Evolutionary conservation across 2,888 invertebrate genomes (phyloP).

Genomic region (Laspeyria flexula): DNA sequence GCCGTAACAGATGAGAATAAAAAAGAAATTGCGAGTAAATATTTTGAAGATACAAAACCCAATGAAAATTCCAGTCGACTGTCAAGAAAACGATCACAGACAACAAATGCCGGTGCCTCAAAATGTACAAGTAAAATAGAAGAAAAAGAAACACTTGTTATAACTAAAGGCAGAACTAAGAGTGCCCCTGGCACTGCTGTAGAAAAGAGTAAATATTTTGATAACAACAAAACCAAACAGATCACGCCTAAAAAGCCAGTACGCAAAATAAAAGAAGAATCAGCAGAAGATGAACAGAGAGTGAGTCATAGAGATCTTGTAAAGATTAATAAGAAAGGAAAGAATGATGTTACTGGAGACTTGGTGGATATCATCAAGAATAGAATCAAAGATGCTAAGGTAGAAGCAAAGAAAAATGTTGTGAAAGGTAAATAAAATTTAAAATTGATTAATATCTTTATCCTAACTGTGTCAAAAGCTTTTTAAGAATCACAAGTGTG

Average conservation of each 20-base stretch:
- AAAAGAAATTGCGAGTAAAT: slow-evolving; percentile 59
- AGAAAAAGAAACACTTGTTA: slow-evolving; percentile 22
- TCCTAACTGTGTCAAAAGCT: no score
- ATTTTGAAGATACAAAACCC: slow-evolving; percentile 52
- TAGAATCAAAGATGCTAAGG: slow-evolving; percentile 78
- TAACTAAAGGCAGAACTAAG: slow-evolving; percentile 58
- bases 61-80: slow-evolving; percentile 19
- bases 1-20: slow-evolving; percentile 53
- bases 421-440: slow-evolving; percentile 61
- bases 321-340: slow-evolving; percentile 48
- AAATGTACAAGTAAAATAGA: slow-evolving; percentile 12
- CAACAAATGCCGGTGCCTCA: slow-evolving; percentile 37
- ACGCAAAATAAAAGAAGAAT: slow-evolving; percentile 53
- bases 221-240: slow-evolving; percentile 40
- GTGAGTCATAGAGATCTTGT: slow-evolving; percentile 73
- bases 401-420: slow-evolving; percentile 58
- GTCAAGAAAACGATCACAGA: slow-evolving; percentile 52
- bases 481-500: no score
- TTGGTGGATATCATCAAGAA: slow-evolving; percentile 83
- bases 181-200: slow-evolving; percentile 59
- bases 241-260: slow-evolving; percentile 42
- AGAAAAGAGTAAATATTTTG: slow-evolving; percentile 73
- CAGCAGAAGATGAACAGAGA: slow-evolving; percentile 52
- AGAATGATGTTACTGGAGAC: slow-evolving; percentile 79
- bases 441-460: no score